Evolutionary conservation across 2,113 vertebrate genomes (phyloP).

Genomic region (Megaceryle torquata): DNA sequence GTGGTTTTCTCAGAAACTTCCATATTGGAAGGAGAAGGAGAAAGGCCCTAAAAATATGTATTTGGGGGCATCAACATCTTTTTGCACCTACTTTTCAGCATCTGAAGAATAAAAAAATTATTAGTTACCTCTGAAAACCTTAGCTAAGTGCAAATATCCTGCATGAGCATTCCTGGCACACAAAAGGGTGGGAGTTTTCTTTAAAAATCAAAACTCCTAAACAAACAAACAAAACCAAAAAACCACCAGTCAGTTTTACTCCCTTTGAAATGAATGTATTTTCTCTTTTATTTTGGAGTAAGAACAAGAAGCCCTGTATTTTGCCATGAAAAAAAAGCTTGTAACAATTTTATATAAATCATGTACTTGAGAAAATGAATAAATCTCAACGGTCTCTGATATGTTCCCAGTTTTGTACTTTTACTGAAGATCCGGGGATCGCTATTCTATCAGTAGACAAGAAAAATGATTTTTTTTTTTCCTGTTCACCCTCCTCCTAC

Average conservation of each 20-base stretch:
- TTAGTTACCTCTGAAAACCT: background rate
- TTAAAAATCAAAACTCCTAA: background rate
- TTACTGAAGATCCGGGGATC: background rate
- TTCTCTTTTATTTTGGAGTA: background rate
- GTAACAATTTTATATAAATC: background rate
- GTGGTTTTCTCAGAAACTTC: background rate
- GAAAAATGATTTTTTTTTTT: background rate
- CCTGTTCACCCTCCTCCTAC: background rate
- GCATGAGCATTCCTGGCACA: background rate
- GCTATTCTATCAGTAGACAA: background rate
- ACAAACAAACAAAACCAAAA: too few species aligned
- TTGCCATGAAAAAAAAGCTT: background rate
- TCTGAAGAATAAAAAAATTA: background rate
- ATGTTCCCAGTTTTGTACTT: background rate
- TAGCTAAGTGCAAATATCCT: background rate
- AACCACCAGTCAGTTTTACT: background rate
- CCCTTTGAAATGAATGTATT: background rate
- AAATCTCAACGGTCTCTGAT: background rate
- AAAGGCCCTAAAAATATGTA: fast-evolving
- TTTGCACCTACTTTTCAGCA: background rate
- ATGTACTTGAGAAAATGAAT: background rate
- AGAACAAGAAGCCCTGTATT: background rate
- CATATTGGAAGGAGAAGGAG: background rate
- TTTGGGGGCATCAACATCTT: background rate
- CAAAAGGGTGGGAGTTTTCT: background rate